Percentiles rank a stretch among this genome's conserved stretches.
phyloP scores from a whole-genome alignment of 2,797 vertebrate genomes.

The Benthosema pterotum region DNA sequence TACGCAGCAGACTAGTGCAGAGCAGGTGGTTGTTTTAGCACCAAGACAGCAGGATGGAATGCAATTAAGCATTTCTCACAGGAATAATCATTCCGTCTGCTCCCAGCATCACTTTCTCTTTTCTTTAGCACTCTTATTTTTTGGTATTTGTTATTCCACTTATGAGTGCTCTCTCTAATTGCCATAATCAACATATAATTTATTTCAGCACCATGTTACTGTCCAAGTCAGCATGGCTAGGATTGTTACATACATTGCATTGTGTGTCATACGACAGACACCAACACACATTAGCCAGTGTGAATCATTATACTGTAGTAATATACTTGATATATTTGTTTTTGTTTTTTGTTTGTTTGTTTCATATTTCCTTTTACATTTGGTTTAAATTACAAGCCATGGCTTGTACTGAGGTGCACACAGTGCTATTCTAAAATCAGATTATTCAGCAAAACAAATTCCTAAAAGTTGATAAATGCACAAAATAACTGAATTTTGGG shows the following conservation, averaged over 20 bases:
- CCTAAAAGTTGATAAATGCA: too few species aligned
- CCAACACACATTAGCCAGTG: background rate
- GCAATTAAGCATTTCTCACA: background rate
- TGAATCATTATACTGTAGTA: background rate
- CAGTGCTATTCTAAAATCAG: background rate
- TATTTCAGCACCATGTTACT: slow-evolving; percentile 5
- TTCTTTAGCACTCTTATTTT: slow-evolving; percentile 13
- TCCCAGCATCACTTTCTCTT: slow-evolving; percentile 15
- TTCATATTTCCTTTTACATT: too few species aligned
- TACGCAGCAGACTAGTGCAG: slow-evolving; percentile 22
- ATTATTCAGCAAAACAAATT: background rate
- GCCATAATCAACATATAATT: slow-evolving; percentile 30
- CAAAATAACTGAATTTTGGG: too few species aligned
- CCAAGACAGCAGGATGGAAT: slow-evolving; percentile 30
- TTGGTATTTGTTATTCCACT: slow-evolving; percentile 21
- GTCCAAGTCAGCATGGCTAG: slow-evolving; percentile 6
- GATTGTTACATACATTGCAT: background rate
- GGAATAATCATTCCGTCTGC: slow-evolving; percentile 1
- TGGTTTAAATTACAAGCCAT: too few species aligned
- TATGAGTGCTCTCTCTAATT: slow-evolving; percentile 39
- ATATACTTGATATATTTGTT: too few species aligned
- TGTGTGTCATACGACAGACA: slow-evolving; percentile 30
- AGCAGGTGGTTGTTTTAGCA: slow-evolving; percentile 60
- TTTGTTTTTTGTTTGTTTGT: too few species aligned
- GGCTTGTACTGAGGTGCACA: too few species aligned